phyloP scores from a whole-genome alignment of 1,140 invertebrate genomes.

The Aphelenchoides besseyi region DNA sequence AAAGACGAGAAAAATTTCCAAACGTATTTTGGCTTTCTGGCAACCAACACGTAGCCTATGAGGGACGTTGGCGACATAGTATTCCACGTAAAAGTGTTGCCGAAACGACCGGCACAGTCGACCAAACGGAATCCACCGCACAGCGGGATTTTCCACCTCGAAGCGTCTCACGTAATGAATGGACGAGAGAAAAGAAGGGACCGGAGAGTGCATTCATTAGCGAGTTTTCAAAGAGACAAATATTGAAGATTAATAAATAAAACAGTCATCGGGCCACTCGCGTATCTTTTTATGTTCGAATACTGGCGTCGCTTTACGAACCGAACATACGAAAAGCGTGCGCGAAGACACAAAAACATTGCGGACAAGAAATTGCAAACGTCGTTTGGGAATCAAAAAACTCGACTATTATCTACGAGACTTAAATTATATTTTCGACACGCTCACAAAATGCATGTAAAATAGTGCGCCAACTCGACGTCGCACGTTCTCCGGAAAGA shows the following conservation, averaged over 20 bases:
- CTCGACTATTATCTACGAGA: neutral
- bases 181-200: neutral
- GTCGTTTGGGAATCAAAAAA: neutral
- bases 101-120: too few species aligned
- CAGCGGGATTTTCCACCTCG: constrained; percentile 2
- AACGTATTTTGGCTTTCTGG: neutral
- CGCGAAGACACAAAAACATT: neutral
- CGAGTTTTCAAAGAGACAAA: neutral
- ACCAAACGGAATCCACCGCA: neutral
- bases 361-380: neutral
- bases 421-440: neutral
- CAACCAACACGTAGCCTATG: neutral
- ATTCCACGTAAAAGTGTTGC: neutral
- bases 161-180: constrained; percentile 1
- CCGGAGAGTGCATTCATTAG: neutral
- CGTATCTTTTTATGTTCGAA: neutral
- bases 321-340: neutral
- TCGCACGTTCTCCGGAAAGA: neutral
- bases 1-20: neutral
- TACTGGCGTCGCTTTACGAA: too few species aligned
- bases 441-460: neutral
- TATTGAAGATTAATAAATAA: neutral
- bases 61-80: neutral
- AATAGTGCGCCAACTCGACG: neutral
- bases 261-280: neutral